Conservation (phyloP, 1,140 invertebrate genomes). For the Magallana ariakensis region DNA sequence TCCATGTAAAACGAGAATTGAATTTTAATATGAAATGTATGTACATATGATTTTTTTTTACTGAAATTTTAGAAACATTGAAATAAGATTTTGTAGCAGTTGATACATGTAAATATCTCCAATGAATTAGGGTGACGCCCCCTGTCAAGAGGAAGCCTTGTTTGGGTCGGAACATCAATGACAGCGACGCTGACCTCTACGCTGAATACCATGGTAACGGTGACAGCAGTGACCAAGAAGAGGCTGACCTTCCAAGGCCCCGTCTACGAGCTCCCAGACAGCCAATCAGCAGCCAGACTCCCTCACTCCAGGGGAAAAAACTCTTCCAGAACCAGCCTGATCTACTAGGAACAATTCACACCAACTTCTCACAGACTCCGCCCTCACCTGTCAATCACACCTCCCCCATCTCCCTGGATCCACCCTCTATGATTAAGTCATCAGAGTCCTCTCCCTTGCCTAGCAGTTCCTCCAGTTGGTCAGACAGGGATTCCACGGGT, state of each 20-base stretch:
- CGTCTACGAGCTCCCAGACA: conserved; percentile 35
- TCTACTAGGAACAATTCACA: conserved; percentile 72
- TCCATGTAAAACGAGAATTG: too few species aligned
- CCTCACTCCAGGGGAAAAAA: not conserved
- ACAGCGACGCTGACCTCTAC: conserved; percentile 77
- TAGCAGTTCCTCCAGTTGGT: not conserved
- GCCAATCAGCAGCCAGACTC: conserved; percentile 38
- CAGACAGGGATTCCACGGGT: not conserved
- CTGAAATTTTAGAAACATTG: too few species aligned
- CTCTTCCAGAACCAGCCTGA: conserved; percentile 69
- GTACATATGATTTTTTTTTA: too few species aligned
- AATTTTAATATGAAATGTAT: too few species aligned
- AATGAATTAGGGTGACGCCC: conserved; percentile 62
- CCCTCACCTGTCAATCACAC: not conserved
- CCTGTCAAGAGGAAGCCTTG: conserved; percentile 70
- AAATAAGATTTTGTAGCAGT: too few species aligned
- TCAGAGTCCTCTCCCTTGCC: conserved; percentile 20
- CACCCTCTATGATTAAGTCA: not conserved
- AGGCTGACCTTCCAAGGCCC: not conserved
- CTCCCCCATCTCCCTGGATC: not conserved
- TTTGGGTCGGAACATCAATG: conserved; percentile 75
- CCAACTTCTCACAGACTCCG: conserved; percentile 66
- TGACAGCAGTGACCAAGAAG: conserved; percentile 37
- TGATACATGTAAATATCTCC: too few species aligned
- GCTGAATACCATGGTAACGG: conserved; percentile 76